Evolutionary conservation across 92 coral and sea anemone species (phyloP).

Genomic region (Heteractis magnifica): DNA sequence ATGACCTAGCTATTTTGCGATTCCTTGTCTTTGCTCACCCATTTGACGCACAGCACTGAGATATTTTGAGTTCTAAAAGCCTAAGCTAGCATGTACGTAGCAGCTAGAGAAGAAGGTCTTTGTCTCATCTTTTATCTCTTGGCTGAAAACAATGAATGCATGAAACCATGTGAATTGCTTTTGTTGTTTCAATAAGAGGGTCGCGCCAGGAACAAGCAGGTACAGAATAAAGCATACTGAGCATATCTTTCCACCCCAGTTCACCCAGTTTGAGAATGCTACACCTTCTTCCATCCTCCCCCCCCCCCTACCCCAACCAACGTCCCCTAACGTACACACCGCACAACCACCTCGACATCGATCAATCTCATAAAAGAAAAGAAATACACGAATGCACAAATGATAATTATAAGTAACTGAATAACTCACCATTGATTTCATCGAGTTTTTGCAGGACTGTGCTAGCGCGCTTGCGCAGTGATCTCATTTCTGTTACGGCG

Average conservation of each 20-base stretch:
- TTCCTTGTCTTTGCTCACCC: background rate
- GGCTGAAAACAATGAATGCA: background rate
- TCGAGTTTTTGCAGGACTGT: slow-evolving; percentile 11
- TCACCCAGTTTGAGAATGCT: too few relatives aligned
- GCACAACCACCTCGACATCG: too few relatives aligned
- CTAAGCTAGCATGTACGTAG: background rate
- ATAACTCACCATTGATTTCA: background rate
- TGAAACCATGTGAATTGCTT: too few relatives aligned
- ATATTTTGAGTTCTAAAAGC: background rate
- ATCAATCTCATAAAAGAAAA: too few relatives aligned
- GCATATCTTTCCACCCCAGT: too few relatives aligned
- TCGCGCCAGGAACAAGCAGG: too few relatives aligned
- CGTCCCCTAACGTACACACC: too few relatives aligned
- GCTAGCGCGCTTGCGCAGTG: slow-evolving; percentile 22
- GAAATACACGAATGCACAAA: too few relatives aligned
- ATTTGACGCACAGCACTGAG: background rate
- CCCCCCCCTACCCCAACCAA: too few relatives aligned
- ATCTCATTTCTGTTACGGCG: slow-evolving; percentile 4
- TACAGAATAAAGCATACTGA: too few relatives aligned
- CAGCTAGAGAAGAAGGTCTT: background rate
- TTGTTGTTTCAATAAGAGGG: too few relatives aligned
- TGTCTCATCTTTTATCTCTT: background rate
- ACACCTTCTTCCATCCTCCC: too few relatives aligned
- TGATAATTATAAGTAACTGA: background rate
- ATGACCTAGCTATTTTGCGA: background rate